Percentiles rank a stretch among this genome's conserved stretches.
Evolutionary conservation across 2,888 invertebrate species (phyloP).

Genomic region (Lysandra bellargus): DNA sequence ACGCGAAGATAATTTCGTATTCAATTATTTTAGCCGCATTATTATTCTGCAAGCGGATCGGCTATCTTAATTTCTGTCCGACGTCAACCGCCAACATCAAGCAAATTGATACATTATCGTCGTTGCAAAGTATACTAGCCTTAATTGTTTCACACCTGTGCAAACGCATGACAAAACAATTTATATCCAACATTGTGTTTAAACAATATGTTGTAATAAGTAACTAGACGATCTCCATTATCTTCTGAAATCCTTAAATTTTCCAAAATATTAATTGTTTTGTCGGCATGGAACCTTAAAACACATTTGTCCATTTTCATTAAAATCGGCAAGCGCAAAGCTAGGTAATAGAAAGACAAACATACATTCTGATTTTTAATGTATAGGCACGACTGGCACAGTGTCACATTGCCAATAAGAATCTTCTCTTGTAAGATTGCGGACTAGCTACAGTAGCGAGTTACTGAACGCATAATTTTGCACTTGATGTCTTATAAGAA

Average conservation of each 20-base stretch:
- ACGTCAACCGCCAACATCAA: conserved; percentile 18
- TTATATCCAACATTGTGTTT: background rate
- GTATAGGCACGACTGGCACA: background rate
- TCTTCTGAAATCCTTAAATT: background rate
- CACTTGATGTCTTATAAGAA: conserved; percentile 18
- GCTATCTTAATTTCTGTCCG: conserved; percentile 22
- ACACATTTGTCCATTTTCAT: background rate
- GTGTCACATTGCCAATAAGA: background rate
- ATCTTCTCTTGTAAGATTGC: background rate
- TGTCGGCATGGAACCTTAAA: background rate
- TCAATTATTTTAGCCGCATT: conserved; percentile 24
- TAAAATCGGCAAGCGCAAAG: background rate
- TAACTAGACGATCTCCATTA: background rate
- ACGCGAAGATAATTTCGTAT: conserved; percentile 42
- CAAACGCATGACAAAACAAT: background rate
- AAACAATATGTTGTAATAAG: background rate
- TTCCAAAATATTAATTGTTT: background rate
- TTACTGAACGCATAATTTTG: background rate
- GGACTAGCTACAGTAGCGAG: background rate
- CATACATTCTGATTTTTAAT: background rate
- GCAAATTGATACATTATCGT: conserved; percentile 19
- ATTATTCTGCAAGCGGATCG: conserved; percentile 24
- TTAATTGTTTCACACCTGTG: conserved; percentile 18
- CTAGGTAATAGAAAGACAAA: background rate
- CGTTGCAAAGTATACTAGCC: background rate